Base-by-base conservation (phyloP, 2,113 vertebrate species). In the Scophthalmus maximus region DNA sequence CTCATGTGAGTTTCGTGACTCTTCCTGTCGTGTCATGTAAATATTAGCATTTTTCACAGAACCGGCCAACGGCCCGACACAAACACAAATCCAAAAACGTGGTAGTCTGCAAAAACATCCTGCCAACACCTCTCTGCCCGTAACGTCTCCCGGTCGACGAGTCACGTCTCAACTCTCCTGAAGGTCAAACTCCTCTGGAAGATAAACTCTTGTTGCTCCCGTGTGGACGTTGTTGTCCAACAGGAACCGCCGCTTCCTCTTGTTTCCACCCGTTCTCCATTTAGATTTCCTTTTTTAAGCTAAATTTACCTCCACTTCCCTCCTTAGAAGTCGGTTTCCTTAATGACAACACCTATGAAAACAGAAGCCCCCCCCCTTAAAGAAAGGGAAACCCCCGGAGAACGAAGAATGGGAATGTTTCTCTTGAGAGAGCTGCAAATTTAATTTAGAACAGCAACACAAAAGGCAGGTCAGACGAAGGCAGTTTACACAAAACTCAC, bases 301-400 rank as follows among this genome's bases (percentile, higher is more conserved):
- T 92, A 92, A 89, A 92, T 90, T 88, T 91, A 92, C 62, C 42
- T 47, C 1, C n/a, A 12, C 68, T 81, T 82, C 82, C 87, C 83
- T 87, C 60, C 67, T 86, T 68, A 72, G 79, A 87, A 86, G 88
- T 57, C 6, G n/a, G 50, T 73, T 89, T 90, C 89, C 88, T 88
- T 76, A 84, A 79, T 84, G 32, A 71, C 79, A 56, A 42, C 79
- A 87, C 84, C 73, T 91, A 81, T 74, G 68, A 81, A 88, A 90
- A 88, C 82, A 84, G 72, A 38, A 75, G 58, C 50, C 49, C 46
- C 18, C 27, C 44, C 46, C 18, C 27, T 38, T 9, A 4, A 58
- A 74, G 66, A 78, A 71, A 65, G 65, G 81, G 75, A 76, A 86
- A 80, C 72, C 62, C 29, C 62, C 29, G 60, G 12, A 68, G 59